phyloP scores from a whole-genome alignment of 2,888 invertebrate genomes.

The Vesta saturnalis region DNA sequence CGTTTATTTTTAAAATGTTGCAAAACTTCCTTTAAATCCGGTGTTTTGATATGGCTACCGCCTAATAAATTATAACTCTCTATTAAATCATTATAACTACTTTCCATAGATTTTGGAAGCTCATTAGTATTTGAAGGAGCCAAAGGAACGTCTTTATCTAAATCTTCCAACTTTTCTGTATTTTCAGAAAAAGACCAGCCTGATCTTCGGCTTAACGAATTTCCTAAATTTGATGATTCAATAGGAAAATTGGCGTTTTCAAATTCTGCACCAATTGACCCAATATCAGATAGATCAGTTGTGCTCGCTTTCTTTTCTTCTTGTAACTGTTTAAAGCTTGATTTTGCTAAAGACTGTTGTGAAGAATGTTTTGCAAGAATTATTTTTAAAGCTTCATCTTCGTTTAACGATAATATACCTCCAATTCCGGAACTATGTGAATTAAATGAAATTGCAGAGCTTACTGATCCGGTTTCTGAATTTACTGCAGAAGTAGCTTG shows the following conservation, averaged over 20 bases:
- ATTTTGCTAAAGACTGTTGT: constrained; percentile 29
- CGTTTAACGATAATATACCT: constrained; percentile 67
- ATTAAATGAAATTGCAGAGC: constrained; percentile 59
- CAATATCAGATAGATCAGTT: not conserved
- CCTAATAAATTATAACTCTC: constrained; percentile 67
- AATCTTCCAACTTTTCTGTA: constrained; percentile 36
- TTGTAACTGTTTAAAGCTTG: constrained; percentile 17
- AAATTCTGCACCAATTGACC: constrained; percentile 28
- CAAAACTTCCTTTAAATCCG: constrained; percentile 73
- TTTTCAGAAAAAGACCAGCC: constrained; percentile 70
- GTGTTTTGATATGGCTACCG: constrained; percentile 62
- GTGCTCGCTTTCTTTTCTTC: constrained; percentile 22
- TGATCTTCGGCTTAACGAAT: constrained; percentile 71
- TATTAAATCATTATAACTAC: constrained; percentile 69
- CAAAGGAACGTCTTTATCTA: constrained; percentile 4
- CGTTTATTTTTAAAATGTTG: constrained; percentile 57
- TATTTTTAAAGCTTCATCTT: constrained; percentile 78
- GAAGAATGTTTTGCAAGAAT: constrained; percentile 68
- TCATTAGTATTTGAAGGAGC: constrained; percentile 22
- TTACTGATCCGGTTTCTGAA: constrained; percentile 58
- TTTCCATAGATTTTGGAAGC: constrained; percentile 56
- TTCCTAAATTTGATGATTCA: constrained; percentile 65
- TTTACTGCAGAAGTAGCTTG: constrained; percentile 51
- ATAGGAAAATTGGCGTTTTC: constrained; percentile 41
- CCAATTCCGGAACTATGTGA: constrained; percentile 64